Evolutionary conservation across 2,888 invertebrate species (phyloP).

Genomic region (Meiosimyza platycephala): DNA sequence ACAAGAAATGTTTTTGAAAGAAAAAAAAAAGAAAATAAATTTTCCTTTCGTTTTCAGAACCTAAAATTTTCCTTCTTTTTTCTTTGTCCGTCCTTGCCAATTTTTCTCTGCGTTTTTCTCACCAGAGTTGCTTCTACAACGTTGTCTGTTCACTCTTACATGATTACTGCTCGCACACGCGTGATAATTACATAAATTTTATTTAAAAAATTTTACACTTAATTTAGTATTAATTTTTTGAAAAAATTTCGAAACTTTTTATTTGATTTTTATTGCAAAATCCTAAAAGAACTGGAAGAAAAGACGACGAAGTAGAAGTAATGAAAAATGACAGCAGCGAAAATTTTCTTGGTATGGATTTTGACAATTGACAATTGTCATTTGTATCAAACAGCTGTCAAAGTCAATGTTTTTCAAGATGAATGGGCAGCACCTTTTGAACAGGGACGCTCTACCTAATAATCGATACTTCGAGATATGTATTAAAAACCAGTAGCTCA

Average conservation of each 20-base stretch:
- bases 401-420: too few species aligned
- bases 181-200: constrained; percentile 29
- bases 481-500: too few species aligned
- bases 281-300: constrained; percentile 7
- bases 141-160: background rate
- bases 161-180: background rate
- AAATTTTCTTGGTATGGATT: constrained; percentile 8
- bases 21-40: constrained; percentile 14
- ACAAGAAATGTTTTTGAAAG: background rate
- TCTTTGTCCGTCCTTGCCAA: constrained; percentile 8
- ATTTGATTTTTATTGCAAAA: constrained; percentile 11
- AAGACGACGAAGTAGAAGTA: constrained; percentile 23
- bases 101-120: background rate
- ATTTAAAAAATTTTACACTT: constrained; percentile 19
- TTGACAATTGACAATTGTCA: constrained; percentile 18
- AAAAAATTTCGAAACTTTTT: constrained; percentile 4
- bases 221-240: constrained; percentile 20
- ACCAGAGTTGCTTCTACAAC: background rate
- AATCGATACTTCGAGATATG: too few species aligned
- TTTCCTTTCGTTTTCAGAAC: constrained; percentile 35
- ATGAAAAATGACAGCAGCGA: constrained; percentile 17
- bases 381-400: background rate
- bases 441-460: too few species aligned
- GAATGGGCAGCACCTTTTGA: too few species aligned
- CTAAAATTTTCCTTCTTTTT: constrained; percentile 8